Base-by-base conservation (phyloP, 1,140 invertebrate species). In the Leptinotarsa defecta region DNA sequence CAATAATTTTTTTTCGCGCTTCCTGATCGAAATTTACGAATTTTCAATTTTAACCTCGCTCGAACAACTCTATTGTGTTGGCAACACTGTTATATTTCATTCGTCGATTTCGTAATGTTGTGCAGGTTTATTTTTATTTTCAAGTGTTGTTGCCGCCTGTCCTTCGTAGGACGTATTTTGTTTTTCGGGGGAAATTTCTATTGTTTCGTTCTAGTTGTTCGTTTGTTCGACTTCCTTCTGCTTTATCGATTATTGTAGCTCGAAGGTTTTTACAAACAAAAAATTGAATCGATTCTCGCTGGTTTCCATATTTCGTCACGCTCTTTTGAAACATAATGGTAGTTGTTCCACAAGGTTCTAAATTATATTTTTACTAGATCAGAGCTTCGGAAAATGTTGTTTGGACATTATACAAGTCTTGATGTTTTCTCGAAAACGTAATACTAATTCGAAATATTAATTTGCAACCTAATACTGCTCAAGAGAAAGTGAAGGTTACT, bases 101-200 rank as follows among this genome's bases (percentile, higher is more conserved):
- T 19, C 65, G 65, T 68, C 24, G 65, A 34, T 68, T 68, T 27
- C 24, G 24, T 68, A 57, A 57, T 57, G 34, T 43, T 43, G 52
- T 57, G 52, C 52, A n/a, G 15, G 52, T 57, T 57, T n/a, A 57
- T 57, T 57, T 57, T 57, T 19, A 57, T 57, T 57, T 57, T 19
- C 17, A 57, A 34, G 52, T 57, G 52, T 57, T 57, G 34, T 43
- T n/a, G 52, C 13, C 52, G 52, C 15, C 4, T 57, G 52, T 57
- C 52, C 52, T 57, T 57, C 52, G 17, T 57, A 8, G 52, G 52
- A 57, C 52, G 52, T 4, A 57, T 17, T 57, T 57, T 15, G 15
- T 57, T 57, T 57, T 57, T 19, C 4, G n/a, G 15, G 15, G 17
- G n/a, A 57, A 57, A 17, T 57, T 57, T 19, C n/a, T 15, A 17